Percentiles rank a stretch among this genome's conserved stretches.
Conservation (phyloP, 2,888 invertebrate species). For the Prosopocoilus inquinatus region DNA sequence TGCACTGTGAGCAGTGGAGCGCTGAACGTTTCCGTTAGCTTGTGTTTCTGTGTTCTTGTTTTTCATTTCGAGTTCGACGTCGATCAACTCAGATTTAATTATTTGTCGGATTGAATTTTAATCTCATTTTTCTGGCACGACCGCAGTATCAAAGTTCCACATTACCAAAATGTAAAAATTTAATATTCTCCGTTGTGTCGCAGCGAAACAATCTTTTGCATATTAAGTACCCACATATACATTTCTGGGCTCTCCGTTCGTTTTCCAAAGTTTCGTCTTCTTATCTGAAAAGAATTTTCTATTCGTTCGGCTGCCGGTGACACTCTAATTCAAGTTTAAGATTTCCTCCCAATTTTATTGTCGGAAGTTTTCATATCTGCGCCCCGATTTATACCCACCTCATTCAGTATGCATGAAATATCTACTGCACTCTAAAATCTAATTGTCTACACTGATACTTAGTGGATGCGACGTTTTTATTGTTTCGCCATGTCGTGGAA, state of each 20-base stretch:
- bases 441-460: slow-evolving; percentile 13
- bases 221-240: slow-evolving; percentile 24
- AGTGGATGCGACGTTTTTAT: background rate
- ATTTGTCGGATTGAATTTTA: too few relatives aligned
- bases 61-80: too few relatives aligned
- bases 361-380: slow-evolving; percentile 35
- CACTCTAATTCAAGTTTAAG: slow-evolving; percentile 47
- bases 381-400: slow-evolving; percentile 21
- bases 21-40: too few relatives aligned
- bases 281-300: slow-evolving; percentile 42
- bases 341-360: slow-evolving; percentile 33
- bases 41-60: too few relatives aligned
- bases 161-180: slow-evolving; percentile 19
- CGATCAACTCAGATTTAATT: too few relatives aligned
- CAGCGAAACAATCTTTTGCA: slow-evolving; percentile 27
- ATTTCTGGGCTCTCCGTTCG: slow-evolving; percentile 19
- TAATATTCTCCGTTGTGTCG: slow-evolving; percentile 22
- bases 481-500: background rate
- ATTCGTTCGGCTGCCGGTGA: slow-evolving; percentile 44
- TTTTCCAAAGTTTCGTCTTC: slow-evolving; percentile 26
- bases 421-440: slow-evolving; percentile 25
- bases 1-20: too few relatives aligned
- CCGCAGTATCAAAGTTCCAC: slow-evolving; percentile 4
- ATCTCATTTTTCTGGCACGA: background rate
- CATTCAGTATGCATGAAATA: slow-evolving; percentile 35